Evolutionary conservation across 1,140 invertebrate species (phyloP).

Genomic region (Leptinotarsa lineolata): DNA sequence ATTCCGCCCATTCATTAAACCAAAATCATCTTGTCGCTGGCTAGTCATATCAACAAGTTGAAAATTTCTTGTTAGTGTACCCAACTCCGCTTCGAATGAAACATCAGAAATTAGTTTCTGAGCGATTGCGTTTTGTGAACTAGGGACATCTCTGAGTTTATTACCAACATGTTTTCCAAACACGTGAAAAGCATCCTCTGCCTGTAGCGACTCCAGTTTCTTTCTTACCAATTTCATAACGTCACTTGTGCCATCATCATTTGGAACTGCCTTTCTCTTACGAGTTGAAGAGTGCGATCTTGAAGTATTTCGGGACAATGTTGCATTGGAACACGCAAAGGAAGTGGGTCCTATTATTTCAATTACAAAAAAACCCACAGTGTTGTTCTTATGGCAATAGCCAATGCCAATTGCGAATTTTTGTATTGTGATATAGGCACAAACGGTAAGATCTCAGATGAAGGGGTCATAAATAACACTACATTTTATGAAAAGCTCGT

Average conservation of each 20-base stretch:
- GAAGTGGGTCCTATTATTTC: no score
- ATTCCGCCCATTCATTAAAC: background rate
- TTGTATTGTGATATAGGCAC: constrained; percentile 50
- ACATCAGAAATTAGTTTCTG: constrained; percentile 7
- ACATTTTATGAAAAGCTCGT: constrained; percentile 39
- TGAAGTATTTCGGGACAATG: constrained; percentile 21
- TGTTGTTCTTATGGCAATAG: constrained; percentile 40
- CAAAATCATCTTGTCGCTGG: background rate
- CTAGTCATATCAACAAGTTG: background rate
- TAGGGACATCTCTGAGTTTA: background rate
- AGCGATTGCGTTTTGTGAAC: background rate
- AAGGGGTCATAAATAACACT: constrained; percentile 48
- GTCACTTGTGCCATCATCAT: background rate
- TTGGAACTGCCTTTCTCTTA: background rate
- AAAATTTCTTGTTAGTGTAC: background rate
- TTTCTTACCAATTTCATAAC: background rate
- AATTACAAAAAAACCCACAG: constrained; percentile 36
- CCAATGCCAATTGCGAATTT: constrained; percentile 54
- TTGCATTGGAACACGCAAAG: no score
- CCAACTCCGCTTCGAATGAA: constrained; percentile 5
- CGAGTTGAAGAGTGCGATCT: constrained; percentile 16
- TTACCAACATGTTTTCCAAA: constrained; percentile 1
- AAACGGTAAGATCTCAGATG: constrained; percentile 47
- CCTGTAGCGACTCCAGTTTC: background rate
- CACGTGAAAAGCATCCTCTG: background rate